Percentiles rank a stretch among this genome's conserved stretches.
Evolutionary conservation across 1,140 invertebrate genomes (phyloP).

Genomic region (Aphidius ervi): DNA sequence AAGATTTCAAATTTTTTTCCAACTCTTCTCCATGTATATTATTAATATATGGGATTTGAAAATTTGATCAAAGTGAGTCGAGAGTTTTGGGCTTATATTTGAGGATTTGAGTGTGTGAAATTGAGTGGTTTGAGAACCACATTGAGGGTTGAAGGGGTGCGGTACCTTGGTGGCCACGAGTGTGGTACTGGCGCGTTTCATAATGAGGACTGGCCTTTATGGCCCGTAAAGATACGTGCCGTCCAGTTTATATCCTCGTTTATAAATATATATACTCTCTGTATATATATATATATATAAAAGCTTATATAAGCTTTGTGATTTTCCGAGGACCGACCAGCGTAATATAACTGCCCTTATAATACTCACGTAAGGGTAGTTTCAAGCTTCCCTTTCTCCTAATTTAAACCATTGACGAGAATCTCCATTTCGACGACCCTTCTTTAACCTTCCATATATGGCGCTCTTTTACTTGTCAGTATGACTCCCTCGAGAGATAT

Average conservation of each 20-base stretch:
- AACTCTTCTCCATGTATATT: too few relatives aligned
- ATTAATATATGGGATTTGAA: too few relatives aligned
- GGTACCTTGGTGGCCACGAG: slow-evolving; percentile 27
- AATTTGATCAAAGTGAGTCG: neutral
- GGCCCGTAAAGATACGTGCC: slow-evolving; percentile 52
- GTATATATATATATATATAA: neutral
- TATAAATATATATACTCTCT: neutral
- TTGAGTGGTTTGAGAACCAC: neutral
- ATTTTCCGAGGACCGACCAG: too few relatives aligned
- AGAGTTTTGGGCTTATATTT: neutral
- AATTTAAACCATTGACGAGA: neutral
- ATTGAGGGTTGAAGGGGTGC: slow-evolving; percentile 7
- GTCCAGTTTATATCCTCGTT: slow-evolving; percentile 42
- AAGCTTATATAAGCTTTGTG: too few relatives aligned
- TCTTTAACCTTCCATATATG: neutral
- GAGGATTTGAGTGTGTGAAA: neutral
- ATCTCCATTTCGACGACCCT: slow-evolving; percentile 6
- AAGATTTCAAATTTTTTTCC: too few relatives aligned
- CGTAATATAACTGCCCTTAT: too few relatives aligned
- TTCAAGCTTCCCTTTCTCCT: neutral
- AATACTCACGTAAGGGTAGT: slow-evolving; percentile 1
- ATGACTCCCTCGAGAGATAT: slow-evolving; percentile 2
- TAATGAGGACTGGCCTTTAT: slow-evolving; percentile 52
- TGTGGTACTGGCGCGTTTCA: slow-evolving; percentile 35
- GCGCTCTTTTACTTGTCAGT: neutral